Evolutionary conservation across 1,140 invertebrate genomes (phyloP).

Genomic region (Anoplolepis gracilipes): DNA sequence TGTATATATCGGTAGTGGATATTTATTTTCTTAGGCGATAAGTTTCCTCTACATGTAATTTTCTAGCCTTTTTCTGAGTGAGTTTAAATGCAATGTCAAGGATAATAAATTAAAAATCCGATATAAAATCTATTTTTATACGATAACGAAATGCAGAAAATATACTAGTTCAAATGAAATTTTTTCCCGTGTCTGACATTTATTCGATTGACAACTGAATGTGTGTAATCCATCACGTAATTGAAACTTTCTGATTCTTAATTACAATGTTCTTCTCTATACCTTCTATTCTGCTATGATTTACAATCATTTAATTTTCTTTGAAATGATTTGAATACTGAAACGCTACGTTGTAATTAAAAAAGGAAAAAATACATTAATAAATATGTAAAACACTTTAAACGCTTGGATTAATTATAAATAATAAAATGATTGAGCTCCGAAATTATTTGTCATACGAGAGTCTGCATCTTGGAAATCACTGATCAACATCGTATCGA

Average conservation of each 20-base stretch:
- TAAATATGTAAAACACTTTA: neutral
- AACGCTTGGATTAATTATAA: neutral
- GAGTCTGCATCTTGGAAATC: neutral
- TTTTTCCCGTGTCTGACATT: neutral
- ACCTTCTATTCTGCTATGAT: neutral
- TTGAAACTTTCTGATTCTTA: neutral
- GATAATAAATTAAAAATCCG: conserved; percentile 14
- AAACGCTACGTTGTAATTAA: neutral
- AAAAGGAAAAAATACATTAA: neutral
- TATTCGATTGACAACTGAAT: neutral
- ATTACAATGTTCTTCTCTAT: neutral
- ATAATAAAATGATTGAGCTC: neutral
- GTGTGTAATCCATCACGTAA: neutral
- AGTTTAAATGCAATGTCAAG: neutral
- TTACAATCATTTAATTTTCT: neutral
- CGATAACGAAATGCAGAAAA: neutral
- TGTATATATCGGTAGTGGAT: neutral
- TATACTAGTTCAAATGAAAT: neutral
- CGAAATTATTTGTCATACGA: conserved; percentile 20
- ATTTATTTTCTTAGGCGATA: neutral
- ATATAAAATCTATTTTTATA: no score
- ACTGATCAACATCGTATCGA: conserved; percentile 38
- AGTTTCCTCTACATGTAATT: neutral
- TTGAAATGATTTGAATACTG: neutral
- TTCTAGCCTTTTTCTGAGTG: neutral